Base-by-base conservation (phyloP, 2,113 vertebrate genomes). In the Prochilodus magdalenae region DNA sequence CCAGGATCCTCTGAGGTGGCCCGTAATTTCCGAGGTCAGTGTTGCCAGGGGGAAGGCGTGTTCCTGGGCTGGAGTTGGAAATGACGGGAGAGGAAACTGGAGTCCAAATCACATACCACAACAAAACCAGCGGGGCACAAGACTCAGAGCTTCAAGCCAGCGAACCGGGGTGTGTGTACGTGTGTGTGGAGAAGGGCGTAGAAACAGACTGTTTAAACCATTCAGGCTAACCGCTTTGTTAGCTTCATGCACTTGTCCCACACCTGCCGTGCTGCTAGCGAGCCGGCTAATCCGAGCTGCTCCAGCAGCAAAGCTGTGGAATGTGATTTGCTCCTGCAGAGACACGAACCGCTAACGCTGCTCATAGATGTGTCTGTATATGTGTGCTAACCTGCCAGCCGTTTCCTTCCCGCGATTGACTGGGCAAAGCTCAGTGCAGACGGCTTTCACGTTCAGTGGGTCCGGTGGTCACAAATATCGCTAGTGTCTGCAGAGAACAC, bases 41-140 rank as follows among this genome's bases (percentile, higher is more conserved):
- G 91, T 92, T 90, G 88, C 87, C 88, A 80, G 88, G 90, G 88
- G 91, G 86, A 89, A 89, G 88, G 92, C 88, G 92, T 84, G 90
- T 79, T 88, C 63, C 72, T 27, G 88, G 89, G 93, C 91, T 89
- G 57, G 57, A 93, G 92, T 92, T 94, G 93, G 93, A 93, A 89
- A 94, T 94, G 93, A 92, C 92, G 86, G 89, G 90, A 87, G 87
- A 88, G 40, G 89, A 89, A 86, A 89, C 89, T 86, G 91, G 91
- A 91, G 75, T 85, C 85, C 85, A 86, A 60, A 84, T 69, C 88
- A 74, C 79, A 85, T 75, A 89, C 47, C 88, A 66, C n/a, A 83
- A 84, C 87, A 85, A 73, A 77, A 78, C 82, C 80, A 83, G 65
- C 60, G 78, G 86, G 73, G 90, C 89, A 91, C 91, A 90, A 83